phyloP scores from a whole-genome alignment of 2,113 vertebrate species.

The Sinocyclocheilus maitianheensis region DNA sequence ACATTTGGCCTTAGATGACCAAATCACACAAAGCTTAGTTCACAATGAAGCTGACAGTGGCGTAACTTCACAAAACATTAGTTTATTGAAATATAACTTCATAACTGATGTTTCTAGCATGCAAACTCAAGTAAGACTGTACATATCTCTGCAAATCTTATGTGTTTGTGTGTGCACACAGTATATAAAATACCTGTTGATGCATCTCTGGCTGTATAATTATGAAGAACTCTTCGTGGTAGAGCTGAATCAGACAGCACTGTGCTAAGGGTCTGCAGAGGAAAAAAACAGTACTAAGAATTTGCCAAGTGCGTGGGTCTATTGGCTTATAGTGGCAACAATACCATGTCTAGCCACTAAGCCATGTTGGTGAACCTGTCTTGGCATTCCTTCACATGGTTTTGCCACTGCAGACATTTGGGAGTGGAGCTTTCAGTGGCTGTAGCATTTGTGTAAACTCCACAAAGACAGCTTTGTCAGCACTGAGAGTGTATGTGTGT shows the following conservation, averaged over 20 bases:
- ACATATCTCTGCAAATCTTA: not conserved
- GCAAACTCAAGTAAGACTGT: not conserved
- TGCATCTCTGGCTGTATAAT: slow-evolving; percentile 60
- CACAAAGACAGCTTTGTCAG: slow-evolving; percentile 69
- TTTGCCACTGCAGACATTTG: slow-evolving; percentile 42
- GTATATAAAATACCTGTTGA: slow-evolving; percentile 56
- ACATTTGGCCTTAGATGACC: not conserved
- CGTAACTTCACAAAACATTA: not conserved
- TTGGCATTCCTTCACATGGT: slow-evolving; percentile 37
- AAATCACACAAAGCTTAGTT: not conserved
- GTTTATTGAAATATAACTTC: not conserved
- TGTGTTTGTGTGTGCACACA: not conserved
- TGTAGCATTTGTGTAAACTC: slow-evolving; percentile 56
- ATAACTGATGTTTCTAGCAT: not conserved
- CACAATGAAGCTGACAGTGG: not conserved
- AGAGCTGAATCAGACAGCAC: slow-evolving; percentile 59
- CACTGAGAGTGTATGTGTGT: slow-evolving; percentile 44
- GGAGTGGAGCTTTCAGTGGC: slow-evolving; percentile 45
- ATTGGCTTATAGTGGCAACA: not conserved
- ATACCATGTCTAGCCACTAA: slow-evolving; percentile 10
- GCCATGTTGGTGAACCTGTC: slow-evolving; percentile 42
- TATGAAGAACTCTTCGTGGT: slow-evolving; percentile 57
- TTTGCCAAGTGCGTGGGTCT: not conserved
- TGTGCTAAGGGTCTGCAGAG: slow-evolving; percentile 53
- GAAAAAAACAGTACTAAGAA: not conserved